Conservation (phyloP, 2,113 vertebrate species). For the Sylvilagus bachmani region DNA sequence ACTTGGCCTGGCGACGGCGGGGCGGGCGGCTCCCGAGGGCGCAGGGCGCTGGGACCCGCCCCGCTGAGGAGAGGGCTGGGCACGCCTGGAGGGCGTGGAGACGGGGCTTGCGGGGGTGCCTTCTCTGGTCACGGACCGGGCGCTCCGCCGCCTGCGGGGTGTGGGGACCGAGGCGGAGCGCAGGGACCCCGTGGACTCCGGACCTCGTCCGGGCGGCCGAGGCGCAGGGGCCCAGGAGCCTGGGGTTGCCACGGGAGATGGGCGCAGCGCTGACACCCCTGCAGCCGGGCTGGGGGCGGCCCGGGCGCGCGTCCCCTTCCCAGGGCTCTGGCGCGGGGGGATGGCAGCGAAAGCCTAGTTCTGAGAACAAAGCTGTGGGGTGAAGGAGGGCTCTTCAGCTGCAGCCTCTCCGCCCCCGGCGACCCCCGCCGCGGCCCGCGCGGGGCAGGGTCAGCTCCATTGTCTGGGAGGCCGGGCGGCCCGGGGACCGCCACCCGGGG, state of each 20-base stretch:
- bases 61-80: background rate
- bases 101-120: background rate
- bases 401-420: background rate
- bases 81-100: background rate
- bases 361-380: conserved; percentile 72
- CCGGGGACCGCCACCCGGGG: too few species aligned
- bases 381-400: background rate
- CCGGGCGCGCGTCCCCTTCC: background rate
- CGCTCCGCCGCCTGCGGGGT: background rate
- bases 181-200: background rate
- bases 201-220: background rate
- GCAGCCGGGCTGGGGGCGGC: background rate
- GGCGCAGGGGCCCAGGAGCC: background rate
- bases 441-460: conserved; percentile 32
- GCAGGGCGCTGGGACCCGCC: background rate
- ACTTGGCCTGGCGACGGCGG: background rate
- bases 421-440: background rate
- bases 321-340: background rate
- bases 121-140: background rate
- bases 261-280: background rate
- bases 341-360: background rate
- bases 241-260: background rate
- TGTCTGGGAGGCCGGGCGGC: conserved; percentile 33
- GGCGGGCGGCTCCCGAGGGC: background rate
- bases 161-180: background rate